A percentile compares a stretch with the other conserved stretches of the same genome.
Evolutionary conservation across 2,797 vertebrate species (phyloP).

Genomic region (Macropodus opercularis): DNA sequence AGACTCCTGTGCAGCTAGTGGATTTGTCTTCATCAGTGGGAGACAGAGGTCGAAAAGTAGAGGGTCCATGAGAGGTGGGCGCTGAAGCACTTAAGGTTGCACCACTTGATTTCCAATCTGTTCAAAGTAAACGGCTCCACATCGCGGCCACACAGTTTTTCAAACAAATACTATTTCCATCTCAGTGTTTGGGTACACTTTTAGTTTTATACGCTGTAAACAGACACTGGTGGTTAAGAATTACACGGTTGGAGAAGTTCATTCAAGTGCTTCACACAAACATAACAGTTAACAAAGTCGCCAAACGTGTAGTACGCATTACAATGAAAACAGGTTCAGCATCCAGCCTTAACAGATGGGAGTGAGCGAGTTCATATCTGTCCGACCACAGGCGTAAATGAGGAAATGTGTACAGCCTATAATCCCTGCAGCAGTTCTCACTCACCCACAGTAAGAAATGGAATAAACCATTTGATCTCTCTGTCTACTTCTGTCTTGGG

Average conservation of each 20-base stretch:
- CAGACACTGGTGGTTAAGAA: constrained; percentile 10
- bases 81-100: constrained; percentile 42
- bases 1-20: constrained; percentile 10
- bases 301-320: constrained; percentile 5
- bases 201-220: constrained; percentile 9
- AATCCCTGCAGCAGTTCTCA: neutral
- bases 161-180: constrained; percentile 3
- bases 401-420: no score
- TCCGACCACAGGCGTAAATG: no score
- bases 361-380: neutral
- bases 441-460: neutral
- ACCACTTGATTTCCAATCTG: constrained; percentile 51
- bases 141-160: constrained; percentile 13
- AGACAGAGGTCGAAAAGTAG: constrained; percentile 52
- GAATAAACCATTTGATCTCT: neutral
- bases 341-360: neutral
- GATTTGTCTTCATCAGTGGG: constrained; percentile 66
- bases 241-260: neutral
- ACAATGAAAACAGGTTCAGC: neutral
- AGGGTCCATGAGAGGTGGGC: constrained; percentile 45
- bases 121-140: constrained; percentile 41
- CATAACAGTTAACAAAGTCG: constrained; percentile 2
- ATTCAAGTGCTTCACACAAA: constrained; percentile 12
- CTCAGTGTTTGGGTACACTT: constrained; percentile 7
- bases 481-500: neutral